Conservation (phyloP, 2,888 invertebrate genomes). For the Leucophenga montana region DNA sequence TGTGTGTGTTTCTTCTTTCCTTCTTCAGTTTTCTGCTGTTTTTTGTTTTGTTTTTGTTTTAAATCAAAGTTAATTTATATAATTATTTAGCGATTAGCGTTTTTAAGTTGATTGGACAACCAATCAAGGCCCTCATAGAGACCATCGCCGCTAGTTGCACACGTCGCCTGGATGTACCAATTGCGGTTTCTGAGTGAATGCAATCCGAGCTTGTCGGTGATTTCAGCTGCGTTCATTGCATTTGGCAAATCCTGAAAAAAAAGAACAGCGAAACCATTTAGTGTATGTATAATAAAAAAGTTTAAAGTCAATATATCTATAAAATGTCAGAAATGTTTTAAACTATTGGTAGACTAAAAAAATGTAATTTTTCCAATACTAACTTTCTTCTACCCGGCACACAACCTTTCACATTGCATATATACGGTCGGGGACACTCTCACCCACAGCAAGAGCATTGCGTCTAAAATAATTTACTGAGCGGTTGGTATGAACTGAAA, state of each 20-base stretch:
- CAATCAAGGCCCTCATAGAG: conserved; percentile 99
- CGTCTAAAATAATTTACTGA: too few species aligned
- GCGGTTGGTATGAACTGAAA: too few species aligned
- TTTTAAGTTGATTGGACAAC: conserved; percentile 99
- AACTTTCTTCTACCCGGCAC: too few species aligned
- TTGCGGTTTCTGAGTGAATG: conserved; percentile 98
- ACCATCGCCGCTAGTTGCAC: conserved; percentile 99
- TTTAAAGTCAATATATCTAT: too few species aligned
- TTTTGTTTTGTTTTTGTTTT: conserved; percentile 47
- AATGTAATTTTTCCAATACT: too few species aligned
- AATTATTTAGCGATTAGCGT: conserved; percentile 91
- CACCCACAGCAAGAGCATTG: too few species aligned
- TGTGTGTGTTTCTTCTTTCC: conserved; percentile 45
- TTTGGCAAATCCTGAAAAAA: conserved; percentile 94
- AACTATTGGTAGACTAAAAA: too few species aligned
- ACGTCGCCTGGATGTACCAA: conserved; percentile 98
- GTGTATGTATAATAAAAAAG: too few species aligned
- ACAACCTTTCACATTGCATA: too few species aligned
- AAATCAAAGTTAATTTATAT: conserved; percentile 52
- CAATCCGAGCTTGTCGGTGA: conserved; percentile 98
- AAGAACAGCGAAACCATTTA: conserved; percentile 1
- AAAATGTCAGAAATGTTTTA: too few species aligned
- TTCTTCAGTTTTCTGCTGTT: conserved; percentile 30
- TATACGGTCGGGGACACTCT: too few species aligned
- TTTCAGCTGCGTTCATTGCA: conserved; percentile 99